phyloP scores from a whole-genome alignment of 2,113 vertebrate genomes.

The Macroglossus sobrinus region DNA sequence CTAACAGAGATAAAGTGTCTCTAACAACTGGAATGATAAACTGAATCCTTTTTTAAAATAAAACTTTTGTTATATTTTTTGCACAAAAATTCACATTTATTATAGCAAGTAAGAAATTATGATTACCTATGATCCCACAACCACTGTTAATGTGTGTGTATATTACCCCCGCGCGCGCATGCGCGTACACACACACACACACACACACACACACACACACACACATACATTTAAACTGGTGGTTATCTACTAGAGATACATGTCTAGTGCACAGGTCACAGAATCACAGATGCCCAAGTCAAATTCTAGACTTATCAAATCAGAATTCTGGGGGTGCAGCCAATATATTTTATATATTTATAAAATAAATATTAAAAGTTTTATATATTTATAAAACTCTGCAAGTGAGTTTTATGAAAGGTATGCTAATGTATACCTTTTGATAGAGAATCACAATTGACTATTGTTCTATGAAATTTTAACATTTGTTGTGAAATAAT shows the following conservation, averaged over 20 bases:
- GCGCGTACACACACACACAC: neutral
- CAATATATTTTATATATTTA: neutral
- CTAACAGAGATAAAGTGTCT: neutral
- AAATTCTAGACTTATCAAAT: neutral
- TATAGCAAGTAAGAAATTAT: slow-evolving; percentile 2
- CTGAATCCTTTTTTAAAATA: neutral
- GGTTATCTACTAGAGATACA: neutral
- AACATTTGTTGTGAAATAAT: neutral
- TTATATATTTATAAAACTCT: slow-evolving; percentile 7
- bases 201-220: neutral
- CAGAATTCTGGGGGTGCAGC: neutral
- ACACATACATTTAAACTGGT: neutral
- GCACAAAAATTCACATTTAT: neutral
- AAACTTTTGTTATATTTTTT: neutral
- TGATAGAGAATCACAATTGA: neutral
- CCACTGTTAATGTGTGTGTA: neutral
- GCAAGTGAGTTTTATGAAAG: neutral
- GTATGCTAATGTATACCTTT: neutral
- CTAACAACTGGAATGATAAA: neutral
- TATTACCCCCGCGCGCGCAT: neutral
- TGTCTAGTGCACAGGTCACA: neutral
- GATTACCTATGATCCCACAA: slow-evolving; percentile 1
- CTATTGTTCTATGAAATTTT: neutral
- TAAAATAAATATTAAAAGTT: no score
- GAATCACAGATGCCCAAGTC: neutral